Evolutionary conservation across 2,113 vertebrate species (phyloP).

Genomic region (Oxyura jamaicensis): DNA sequence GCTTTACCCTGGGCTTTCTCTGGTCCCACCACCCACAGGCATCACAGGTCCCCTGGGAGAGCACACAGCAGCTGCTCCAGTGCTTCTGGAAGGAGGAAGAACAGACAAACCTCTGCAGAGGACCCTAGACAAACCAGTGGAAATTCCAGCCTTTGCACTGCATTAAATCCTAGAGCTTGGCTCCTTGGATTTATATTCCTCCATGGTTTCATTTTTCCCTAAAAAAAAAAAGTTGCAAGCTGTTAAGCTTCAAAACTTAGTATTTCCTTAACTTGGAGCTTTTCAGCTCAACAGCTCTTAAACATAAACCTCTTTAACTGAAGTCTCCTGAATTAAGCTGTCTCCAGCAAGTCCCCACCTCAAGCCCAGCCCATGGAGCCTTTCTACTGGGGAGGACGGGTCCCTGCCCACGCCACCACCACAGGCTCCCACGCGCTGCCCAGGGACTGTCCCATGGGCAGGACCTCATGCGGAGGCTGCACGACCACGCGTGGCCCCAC

Average conservation of each 20-base stretch:
- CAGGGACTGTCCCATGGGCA: not conserved
- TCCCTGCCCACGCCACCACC: not conserved
- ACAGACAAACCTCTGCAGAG: not conserved
- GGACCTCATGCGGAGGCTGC: fast-evolving
- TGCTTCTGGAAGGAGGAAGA: not conserved
- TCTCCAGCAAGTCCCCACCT: conserved; percentile 8
- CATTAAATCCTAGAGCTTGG: conserved; percentile 40
- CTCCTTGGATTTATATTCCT: conserved; percentile 55
- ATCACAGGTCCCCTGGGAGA: not conserved
- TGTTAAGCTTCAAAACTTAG: conserved; percentile 64
- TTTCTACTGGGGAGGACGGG: fast-evolving
- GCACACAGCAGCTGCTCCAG: not conserved
- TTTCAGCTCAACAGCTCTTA: conserved; percentile 64
- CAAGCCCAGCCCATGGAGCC: not conserved
- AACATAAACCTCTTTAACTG: conserved; percentile 32
- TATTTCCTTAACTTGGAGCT: conserved; percentile 55
- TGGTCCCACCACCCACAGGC: not conserved
- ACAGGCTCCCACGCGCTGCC: not conserved
- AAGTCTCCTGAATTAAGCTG: not conserved
- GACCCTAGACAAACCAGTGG: not conserved
- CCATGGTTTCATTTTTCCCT: conserved; percentile 48
- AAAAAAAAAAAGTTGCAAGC: conserved; percentile 33
- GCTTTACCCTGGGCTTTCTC: not conserved
- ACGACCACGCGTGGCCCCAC: fast-evolving
- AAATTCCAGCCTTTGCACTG: conserved; percentile 27